Evolutionary conservation across 2,797 vertebrate species (phyloP).

Genomic region (Rhinophrynus dorsalis): DNA sequence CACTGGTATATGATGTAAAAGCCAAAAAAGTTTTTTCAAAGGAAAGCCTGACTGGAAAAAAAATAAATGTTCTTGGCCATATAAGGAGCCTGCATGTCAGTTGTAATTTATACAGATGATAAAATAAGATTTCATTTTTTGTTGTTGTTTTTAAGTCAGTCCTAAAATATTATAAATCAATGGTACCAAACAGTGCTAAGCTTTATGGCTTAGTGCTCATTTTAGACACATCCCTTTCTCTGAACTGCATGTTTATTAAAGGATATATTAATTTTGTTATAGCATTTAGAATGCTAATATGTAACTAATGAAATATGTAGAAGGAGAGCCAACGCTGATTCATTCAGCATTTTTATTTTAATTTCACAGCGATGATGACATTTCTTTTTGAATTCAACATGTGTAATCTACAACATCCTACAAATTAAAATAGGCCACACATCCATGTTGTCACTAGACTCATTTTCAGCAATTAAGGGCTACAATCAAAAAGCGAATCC

Average conservation of each 20-base stretch:
- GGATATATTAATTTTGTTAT: neutral
- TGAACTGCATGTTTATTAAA: neutral
- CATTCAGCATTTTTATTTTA: neutral
- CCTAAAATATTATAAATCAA: neutral
- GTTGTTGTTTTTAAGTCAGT: neutral
- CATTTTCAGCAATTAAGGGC: slow-evolving; percentile 1
- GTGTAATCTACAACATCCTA: slow-evolving; percentile 10
- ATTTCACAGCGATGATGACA: neutral
- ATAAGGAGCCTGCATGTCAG: too few relatives aligned
- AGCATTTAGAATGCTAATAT: neutral
- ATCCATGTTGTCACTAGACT: neutral
- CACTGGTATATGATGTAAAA: too few relatives aligned
- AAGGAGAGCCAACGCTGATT: neutral
- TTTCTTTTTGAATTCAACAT: neutral
- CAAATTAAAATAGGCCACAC: slow-evolving; percentile 14
- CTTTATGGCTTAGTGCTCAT: neutral
- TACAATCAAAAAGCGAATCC: neutral
- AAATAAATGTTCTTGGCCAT: too few relatives aligned
- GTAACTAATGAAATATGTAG: neutral
- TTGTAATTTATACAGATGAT: neutral
- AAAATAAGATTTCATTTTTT: neutral
- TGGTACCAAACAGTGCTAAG: slow-evolving; percentile 14
- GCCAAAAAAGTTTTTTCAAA: too few relatives aligned
- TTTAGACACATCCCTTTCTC: neutral
- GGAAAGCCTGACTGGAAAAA: too few relatives aligned